Evolutionary conservation across 2,797 vertebrate species (phyloP), one percentile per base, ranked within the genome.

Genomic region (Hylomyscus alleni): DNA sequence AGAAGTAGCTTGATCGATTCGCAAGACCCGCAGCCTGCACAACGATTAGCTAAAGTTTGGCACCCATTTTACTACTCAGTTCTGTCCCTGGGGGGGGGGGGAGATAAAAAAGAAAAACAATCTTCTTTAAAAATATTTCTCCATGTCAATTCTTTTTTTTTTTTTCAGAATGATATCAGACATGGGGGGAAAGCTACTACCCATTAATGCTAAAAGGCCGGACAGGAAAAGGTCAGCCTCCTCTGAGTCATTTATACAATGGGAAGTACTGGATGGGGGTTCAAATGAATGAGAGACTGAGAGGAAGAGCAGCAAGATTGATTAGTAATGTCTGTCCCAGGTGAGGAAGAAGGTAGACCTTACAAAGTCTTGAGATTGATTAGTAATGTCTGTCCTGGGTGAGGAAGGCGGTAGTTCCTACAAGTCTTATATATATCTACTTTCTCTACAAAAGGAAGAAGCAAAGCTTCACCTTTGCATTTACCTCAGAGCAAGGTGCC

Each of bases 31-130:
- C 0, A 69, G 54, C 84, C 54, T 0, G 14, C 0, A 2, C 87
- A 1, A 12, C 89, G 95, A 80, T 94, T 95, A 97, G 91, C 92
- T 82, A 65, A 93, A 0, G 29, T 3, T 58, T 69, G 17, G 29
- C 95, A 82, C 67, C 3, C 34, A 84, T 54, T 75, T 77, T 62
- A 47, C 44, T 58, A 31, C 60, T 90, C 44, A 14, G 37, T 89
- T 65, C 3, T 0, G 0, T 26, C 62, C 92, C 77, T 67, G 52
- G 50, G 12, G 44, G 65, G 65, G 52, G 50, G 12, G 44, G 65
- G 65, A 72, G 73, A 14, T 44, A 2, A 8, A 31, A 44, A 78
- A 85, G 84, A 47, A n/a, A 34, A 54, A 90, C 89, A 84, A n/a
- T 90, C 0, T 11, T 77, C 56, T 89, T 60, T 24, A 56, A 67